phyloP scores from a whole-genome alignment of 2,113 vertebrate species.

The Sterrhoptilus dennistouni region DNA sequence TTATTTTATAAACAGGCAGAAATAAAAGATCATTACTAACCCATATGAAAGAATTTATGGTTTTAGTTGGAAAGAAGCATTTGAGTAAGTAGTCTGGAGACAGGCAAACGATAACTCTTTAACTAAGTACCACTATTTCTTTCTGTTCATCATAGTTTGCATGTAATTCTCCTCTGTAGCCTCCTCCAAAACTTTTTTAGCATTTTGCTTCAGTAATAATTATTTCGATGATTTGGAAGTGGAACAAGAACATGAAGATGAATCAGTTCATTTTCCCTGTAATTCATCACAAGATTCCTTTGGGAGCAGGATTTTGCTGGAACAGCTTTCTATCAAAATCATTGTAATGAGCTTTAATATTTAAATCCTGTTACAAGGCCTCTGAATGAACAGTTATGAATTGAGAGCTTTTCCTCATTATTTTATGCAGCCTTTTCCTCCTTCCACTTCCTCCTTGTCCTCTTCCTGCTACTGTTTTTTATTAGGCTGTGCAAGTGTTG shows the following conservation, averaged over 20 bases:
- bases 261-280: background rate
- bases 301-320: background rate
- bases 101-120: background rate
- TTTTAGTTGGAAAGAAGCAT: background rate
- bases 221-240: background rate
- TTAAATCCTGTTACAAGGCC: background rate
- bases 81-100: background rate
- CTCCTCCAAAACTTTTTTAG: background rate
- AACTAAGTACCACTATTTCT: background rate
- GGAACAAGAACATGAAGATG: background rate
- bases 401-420: constrained; percentile 1
- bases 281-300: background rate
- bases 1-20: background rate
- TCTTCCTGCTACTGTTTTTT: background rate
- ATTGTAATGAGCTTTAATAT: background rate
- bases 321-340: background rate
- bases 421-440: background rate
- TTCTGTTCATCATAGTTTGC: background rate
- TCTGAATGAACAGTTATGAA: background rate
- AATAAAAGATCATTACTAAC: background rate
- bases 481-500: background rate
- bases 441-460: background rate
- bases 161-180: background rate
- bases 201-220: background rate
- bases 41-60: background rate